Evolutionary conservation across 2,113 vertebrate species (phyloP), one percentile per base, ranked within the genome.

Genomic region (Reinhardtius hippoglossoides): DNA sequence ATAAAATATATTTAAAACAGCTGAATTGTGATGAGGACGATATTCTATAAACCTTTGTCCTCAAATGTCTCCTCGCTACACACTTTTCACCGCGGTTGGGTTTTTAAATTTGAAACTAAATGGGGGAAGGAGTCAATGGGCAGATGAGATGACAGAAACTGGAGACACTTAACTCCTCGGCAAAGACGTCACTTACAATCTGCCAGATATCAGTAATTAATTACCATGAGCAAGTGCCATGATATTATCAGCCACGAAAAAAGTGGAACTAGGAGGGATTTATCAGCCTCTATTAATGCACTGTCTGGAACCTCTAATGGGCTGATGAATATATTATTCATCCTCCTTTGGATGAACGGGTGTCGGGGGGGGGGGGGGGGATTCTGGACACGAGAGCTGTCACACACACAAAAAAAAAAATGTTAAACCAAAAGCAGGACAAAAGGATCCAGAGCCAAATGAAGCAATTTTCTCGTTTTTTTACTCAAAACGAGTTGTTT

Each of bases 191-290:
- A 87, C 78, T 87, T 80, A 71, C 74, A 91, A 90, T 92, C 87
- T 87, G 81, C 76, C 89, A 87, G 71, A 90, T 89, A 92, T 91
- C 86, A 87, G 81, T 85, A 90, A 89, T 94, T 91, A 93, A 92
- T 93, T 87, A 90, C 79, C 68, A 80, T 76, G 85, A 89, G 80
- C 81, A 90, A 91, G 83, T 76, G 79, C 73, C 70, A 82, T 73
- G 89, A 92, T 93, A 86, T 88, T 82, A 90, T 93, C 89, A 80
- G 86, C 82, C 52, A 27, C 83, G 83, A 67, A 85, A 89, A 85
- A 85, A 81, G 40, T 23, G 54, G 85, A 89, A 90, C 89, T 85
- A 77, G 48, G 77, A 46, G 35, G 83, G 74, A 71, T 89, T 92
- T 87, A 93, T 91, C 86, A 84, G 81, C 84, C 77, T 76, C 84